A percentile compares a stretch with the other conserved stretches of the same genome.
These are phyloP conservation scores for Drosophila subpulchrella DNA, from an alignment of 1,140 invertebrate species.

Conservation along the genomic window DNA sequence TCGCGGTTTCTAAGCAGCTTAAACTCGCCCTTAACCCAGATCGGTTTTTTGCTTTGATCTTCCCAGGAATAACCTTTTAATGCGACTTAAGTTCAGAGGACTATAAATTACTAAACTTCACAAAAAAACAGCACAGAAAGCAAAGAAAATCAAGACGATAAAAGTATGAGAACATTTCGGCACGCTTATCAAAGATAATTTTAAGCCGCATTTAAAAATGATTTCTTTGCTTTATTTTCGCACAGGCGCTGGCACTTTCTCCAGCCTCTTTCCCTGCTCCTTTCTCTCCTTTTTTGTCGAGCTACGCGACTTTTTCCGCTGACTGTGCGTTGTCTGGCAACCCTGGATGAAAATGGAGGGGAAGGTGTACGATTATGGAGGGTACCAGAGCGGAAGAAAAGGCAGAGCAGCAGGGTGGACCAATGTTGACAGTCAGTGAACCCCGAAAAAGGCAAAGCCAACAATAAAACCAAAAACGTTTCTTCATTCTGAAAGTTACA, in stretches of 20 bases:
- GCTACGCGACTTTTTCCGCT: constrained; percentile 55
- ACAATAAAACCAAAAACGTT: constrained; percentile 1
- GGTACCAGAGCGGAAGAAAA: background rate
- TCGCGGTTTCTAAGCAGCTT: constrained; percentile 40
- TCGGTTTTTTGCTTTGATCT: constrained; percentile 35
- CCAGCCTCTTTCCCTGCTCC: background rate
- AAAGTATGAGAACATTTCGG: constrained; percentile 59
- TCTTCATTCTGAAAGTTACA: too few relatives aligned
- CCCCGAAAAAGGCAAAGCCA: constrained; percentile 49
- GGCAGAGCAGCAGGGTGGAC: constrained; percentile 7
- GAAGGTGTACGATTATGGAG: constrained; percentile 2
- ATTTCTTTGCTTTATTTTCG: constrained; percentile 67
- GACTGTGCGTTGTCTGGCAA: constrained; percentile 76
- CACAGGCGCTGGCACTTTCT: constrained; percentile 7
- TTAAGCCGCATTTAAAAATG: constrained; percentile 78
- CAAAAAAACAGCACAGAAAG: constrained; percentile 11
- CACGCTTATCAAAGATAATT: constrained; percentile 78
- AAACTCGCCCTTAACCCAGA: constrained; percentile 15
- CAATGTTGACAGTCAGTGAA: constrained; percentile 75
- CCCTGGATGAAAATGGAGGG: constrained; percentile 30
- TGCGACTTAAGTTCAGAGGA: constrained; percentile 40
- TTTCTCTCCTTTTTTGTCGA: constrained; percentile 42
- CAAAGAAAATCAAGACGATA: background rate
- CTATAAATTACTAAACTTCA: constrained; percentile 62
- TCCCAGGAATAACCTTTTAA: constrained; percentile 34